A percentile compares a stretch with the other conserved stretches of the same genome.
These are phyloP conservation scores for Elmis aenea DNA, from an alignment of 2,888 invertebrate species.

Conservation along the genomic window DNA sequence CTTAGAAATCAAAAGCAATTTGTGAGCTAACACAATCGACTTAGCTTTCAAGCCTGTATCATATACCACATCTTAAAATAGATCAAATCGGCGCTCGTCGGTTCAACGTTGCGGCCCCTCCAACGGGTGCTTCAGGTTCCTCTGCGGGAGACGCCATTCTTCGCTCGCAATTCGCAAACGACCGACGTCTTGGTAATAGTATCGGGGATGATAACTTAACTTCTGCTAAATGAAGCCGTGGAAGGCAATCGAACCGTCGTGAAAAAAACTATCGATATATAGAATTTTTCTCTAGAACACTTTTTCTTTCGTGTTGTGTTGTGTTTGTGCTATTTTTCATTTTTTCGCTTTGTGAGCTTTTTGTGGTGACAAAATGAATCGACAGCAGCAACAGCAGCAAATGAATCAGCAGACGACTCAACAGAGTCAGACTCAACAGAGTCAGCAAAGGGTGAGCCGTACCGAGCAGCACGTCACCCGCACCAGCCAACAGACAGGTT, in stretches of 20 bases:
- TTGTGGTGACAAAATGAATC: conserved; percentile 64
- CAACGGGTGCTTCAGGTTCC: conserved; percentile 26
- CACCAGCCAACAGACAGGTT: conserved; percentile 67
- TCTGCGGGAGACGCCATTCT: conserved; percentile 58
- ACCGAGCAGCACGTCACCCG: conserved; percentile 76
- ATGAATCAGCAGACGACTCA: conserved; percentile 44
- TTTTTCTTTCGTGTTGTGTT: conserved; percentile 38
- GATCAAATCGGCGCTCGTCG: conserved; percentile 32
- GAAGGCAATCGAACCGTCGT: conserved; percentile 43
- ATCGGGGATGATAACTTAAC: conserved; percentile 73
- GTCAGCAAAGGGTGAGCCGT: conserved; percentile 55
- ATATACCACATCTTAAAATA: conserved; percentile 37
- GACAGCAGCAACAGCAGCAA: conserved; percentile 59
- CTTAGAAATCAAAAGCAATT: too few relatives aligned
- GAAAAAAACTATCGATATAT: conserved; percentile 31
- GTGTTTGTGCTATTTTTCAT: conserved; percentile 33
- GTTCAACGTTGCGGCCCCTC: conserved; percentile 27
- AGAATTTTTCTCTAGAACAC: conserved; percentile 16
- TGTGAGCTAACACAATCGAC: not conserved
- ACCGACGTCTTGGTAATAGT: conserved; percentile 81
- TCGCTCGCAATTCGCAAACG: conserved; percentile 89
- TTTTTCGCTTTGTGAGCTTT: conserved; percentile 37
- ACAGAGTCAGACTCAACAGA: conserved; percentile 48
- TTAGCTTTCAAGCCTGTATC: conserved; percentile 17
- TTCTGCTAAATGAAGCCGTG: conserved; percentile 62